Evolutionary conservation across 2,888 invertebrate genomes (phyloP), one percentile per base, ranked within the genome.

Genomic region (Uloborus plumipes): DNA sequence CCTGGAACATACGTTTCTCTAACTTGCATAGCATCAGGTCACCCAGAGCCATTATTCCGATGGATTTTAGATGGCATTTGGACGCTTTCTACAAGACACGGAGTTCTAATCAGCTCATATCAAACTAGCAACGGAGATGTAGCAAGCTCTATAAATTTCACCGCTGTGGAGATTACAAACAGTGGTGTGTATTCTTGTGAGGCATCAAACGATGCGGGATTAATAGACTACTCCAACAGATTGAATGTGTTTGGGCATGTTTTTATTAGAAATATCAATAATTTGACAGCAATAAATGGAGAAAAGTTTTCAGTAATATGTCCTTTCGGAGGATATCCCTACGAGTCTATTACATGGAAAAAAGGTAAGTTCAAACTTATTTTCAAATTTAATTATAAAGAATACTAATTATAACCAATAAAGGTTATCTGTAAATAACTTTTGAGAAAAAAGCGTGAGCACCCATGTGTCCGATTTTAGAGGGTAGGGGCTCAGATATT

Each of bases 211-310:
- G 69, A 82, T 13, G 86, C 78, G n/a, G 87, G 86, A 49, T 73
- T 51, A 9, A 67, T 64, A 1, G 31, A 31, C 16, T 83, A 87
- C 71, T 73, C 82, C 15, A 76, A 75, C 22, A 73, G 86, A 71
- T 64, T 87, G n/a, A 87, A 87, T 59, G 85, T 87, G 39, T 83
- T 82, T 53, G 87, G 87, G n/a, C 81, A 76, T 15, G 78, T 85
- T n/a, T 81, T 84, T 65, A 69, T 86, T 50, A 85, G 86, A 51
- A 70, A 83, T n/a, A 59, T 84, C 20, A 72, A 76, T 58, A 86
- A 86, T 51, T 14, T 86, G 72, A 86, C 85, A 14, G 86, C 82
- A 7, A 65, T 86, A 18, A 83, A 84, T 22, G 85, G 85, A 51
- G 73, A 84, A 53, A 51, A 55, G 20, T 78, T 86, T 49, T 22